Base-by-base conservation (phyloP, 2,113 vertebrate species). In the Elaphurus davidianus region DNA sequence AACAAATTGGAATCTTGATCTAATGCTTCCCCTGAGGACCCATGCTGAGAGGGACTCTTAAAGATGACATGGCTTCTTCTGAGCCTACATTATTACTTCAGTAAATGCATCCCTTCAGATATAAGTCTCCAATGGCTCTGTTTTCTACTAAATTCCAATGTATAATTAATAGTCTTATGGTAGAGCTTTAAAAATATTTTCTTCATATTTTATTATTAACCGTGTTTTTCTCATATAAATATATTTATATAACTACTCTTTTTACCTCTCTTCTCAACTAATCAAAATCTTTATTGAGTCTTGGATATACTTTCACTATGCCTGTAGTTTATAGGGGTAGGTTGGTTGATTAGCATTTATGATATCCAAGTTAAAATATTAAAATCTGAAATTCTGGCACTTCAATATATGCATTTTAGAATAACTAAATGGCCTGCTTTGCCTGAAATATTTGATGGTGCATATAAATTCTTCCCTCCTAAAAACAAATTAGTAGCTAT, bases 71-170 rank as follows among this genome's bases (percentile, higher is more conserved):
- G 28, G 25, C 57, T 95, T 64, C 76, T 94, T 93, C 64, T 60
- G 57, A 62, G 45, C 52, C 84, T 47, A 64, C 30, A 17, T 64
- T n/a, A 93, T 76, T 88, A 52, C 83, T 81, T 94, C 43, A 81
- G 52, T 45, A 57, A 97, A 93, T 81, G 36, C 93, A 90, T 87
- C n/a, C 50, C 43, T 94, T 96, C 47, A 87, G 87, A 88, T 0
- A 87, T 86, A 93, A 87, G 33, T 54, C 59, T 60, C 55, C 57
- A 89, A 6, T 50, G 33, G 62, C 60, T 89, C 81, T 33, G 59
- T 84, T 76, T 87, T 92, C 43, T 59, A 93, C 40, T 89, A 50
- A 92, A 74, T 83, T 84, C 54, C 50, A 92, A 67, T 9, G 3
- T 8, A 45, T 60, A 96, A 76, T 67, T 15, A 86, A 85, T 25